phyloP scores from a whole-genome alignment of 2,113 vertebrate species.

The Neoarius graeffei region DNA sequence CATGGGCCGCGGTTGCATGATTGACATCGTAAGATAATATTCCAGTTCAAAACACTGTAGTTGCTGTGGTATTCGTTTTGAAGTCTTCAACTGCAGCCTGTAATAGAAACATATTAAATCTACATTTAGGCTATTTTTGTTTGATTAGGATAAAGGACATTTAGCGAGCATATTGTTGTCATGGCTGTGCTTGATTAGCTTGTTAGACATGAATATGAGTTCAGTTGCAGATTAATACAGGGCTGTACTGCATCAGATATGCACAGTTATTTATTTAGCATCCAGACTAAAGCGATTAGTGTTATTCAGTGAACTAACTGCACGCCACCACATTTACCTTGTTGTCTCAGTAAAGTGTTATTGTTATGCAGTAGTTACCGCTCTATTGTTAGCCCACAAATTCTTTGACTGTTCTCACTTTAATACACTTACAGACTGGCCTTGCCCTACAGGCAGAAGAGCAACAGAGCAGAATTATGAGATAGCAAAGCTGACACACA shows the following conservation, averaged over 20 bases:
- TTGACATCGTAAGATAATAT: constrained; percentile 53
- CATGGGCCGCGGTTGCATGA: constrained; percentile 45
- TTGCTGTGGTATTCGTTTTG: constrained; percentile 45
- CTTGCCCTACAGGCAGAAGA: constrained; percentile 35
- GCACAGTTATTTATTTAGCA: constrained; percentile 27
- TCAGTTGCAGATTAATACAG: constrained; percentile 28
- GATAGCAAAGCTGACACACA: constrained; percentile 28
- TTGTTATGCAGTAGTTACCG: constrained; percentile 26
- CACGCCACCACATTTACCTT: constrained; percentile 29
- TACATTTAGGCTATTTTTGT: constrained; percentile 38
- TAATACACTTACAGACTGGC: constrained; percentile 32
- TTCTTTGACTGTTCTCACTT: constrained; percentile 44
- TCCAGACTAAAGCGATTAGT: constrained; percentile 47
- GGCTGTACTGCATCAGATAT: constrained; percentile 39
- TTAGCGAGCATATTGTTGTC: constrained; percentile 24
- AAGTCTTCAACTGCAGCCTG: constrained; percentile 41
- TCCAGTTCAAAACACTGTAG: constrained; percentile 40
- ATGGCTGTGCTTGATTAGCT: constrained; percentile 28
- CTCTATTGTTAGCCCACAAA: constrained; percentile 47
- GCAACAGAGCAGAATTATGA: constrained; percentile 3
- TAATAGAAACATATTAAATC: constrained; percentile 35
- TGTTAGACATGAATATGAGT: constrained; percentile 34
- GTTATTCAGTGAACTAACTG: constrained; percentile 4
- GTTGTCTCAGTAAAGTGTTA: constrained; percentile 1
- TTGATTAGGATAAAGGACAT: constrained; percentile 17